Evolutionary conservation across 2,797 vertebrate species (phyloP).

Genomic region (Gephyroberyx darwinii): DNA sequence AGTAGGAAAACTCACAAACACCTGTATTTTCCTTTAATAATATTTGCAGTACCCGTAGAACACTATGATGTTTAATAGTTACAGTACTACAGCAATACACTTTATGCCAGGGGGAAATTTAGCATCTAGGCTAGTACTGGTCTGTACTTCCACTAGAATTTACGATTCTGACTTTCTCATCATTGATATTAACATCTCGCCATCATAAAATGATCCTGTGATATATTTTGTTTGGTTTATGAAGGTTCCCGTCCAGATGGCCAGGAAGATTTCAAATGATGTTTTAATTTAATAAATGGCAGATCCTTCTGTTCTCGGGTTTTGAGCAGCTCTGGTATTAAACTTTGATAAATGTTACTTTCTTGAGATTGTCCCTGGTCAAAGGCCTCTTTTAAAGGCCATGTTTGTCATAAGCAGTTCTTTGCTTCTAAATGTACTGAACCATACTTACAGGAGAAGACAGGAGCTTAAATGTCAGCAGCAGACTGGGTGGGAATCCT

Average conservation of each 20-base stretch:
- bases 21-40: not conserved
- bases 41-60: not conserved
- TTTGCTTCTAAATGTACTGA: constrained; percentile 68
- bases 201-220: not conserved
- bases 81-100: not conserved
- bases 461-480: constrained; percentile 75
- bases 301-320: constrained; percentile 54
- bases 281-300: constrained; percentile 71
- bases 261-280: constrained; percentile 27
- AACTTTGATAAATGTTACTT: constrained; percentile 77
- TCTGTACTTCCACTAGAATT: not conserved
- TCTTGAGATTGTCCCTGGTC: constrained; percentile 70
- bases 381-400: constrained; percentile 79
- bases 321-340: constrained; percentile 54
- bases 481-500: constrained; percentile 48
- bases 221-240: constrained; percentile 21
- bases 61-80: not conserved
- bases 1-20: too few species aligned
- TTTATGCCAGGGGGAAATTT: not conserved
- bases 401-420: constrained; percentile 77
- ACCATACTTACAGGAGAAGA: constrained; percentile 56
- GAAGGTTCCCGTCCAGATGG: constrained; percentile 26
- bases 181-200: not conserved
- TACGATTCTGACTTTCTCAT: constrained; percentile 17
- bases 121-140: not conserved